Percentiles rank a stretch among this genome's conserved stretches.
These are phyloP conservation scores for Emmelina monodactyla DNA, from an alignment of 2,888 invertebrate genomes.

Conservation along the genomic window DNA sequence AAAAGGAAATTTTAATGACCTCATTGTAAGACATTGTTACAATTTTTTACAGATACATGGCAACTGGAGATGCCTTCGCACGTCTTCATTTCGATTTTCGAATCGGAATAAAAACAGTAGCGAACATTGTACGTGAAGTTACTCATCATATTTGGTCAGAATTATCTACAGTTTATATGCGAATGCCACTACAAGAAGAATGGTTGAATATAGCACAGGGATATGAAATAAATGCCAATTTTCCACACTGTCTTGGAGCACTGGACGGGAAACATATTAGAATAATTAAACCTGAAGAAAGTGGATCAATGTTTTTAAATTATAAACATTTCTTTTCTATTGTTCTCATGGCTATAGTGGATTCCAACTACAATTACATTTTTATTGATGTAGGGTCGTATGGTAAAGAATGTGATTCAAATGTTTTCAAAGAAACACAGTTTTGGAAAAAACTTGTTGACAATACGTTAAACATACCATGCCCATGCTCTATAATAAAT, in stretches of 20 bases:
- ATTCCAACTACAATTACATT: constrained; percentile 19
- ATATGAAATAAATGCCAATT: constrained; percentile 11
- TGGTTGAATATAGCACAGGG: constrained; percentile 6
- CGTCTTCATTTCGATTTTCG: constrained; percentile 9
- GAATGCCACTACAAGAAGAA: constrained; percentile 6
- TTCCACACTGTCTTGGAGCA: constrained; percentile 18
- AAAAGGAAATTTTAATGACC: too few relatives aligned
- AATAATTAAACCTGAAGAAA: constrained; percentile 16
- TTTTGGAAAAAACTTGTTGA: constrained; percentile 9
- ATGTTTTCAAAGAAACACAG: constrained; percentile 12
- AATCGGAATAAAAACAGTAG: constrained; percentile 11
- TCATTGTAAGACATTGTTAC: background rate
- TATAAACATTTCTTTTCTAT: constrained; percentile 18
- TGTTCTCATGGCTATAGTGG: constrained; percentile 19
- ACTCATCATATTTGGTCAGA: constrained; percentile 7
- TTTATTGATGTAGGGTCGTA: constrained; percentile 16
- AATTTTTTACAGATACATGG: constrained; percentile 9
- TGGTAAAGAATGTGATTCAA: constrained; percentile 14
- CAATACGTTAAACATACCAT: background rate
- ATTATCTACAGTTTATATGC: constrained; percentile 9
- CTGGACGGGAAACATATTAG: constrained; percentile 22
- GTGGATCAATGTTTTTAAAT: constrained; percentile 20
- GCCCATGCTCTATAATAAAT: background rate
- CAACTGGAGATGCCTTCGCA: constrained; percentile 7
- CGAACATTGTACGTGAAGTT: constrained; percentile 9